Conservation (phyloP, 2,797 vertebrate genomes). For the Bucorvus abyssinicus region DNA sequence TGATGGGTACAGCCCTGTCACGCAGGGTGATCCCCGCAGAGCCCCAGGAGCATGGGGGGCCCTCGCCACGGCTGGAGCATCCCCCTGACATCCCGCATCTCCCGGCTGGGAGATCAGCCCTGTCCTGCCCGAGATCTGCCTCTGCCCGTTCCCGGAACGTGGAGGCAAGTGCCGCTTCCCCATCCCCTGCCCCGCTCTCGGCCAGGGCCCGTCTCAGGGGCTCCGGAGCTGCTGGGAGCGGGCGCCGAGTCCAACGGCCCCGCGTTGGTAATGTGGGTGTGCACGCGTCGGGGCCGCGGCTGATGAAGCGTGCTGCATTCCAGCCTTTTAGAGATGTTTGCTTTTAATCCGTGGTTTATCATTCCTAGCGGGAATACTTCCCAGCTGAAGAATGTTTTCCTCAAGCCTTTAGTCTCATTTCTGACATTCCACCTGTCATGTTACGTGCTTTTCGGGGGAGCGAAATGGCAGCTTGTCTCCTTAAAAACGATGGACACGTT, state of each 20-base stretch:
- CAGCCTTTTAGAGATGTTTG: not conserved
- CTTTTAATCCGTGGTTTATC: not conserved
- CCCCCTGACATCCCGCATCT: not conserved
- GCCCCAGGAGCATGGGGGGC: accelerated
- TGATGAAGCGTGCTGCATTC: not conserved
- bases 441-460: not conserved
- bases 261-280: not conserved
- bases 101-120: not conserved
- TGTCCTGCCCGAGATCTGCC: not conserved
- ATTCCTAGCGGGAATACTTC: not conserved
- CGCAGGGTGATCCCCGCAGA: not conserved
- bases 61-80: not conserved
- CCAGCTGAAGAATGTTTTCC: not conserved
- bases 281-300: accelerated
- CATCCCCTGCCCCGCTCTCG: not conserved
- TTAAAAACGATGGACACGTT: not conserved
- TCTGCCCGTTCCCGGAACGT: not conserved
- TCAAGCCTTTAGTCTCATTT: not conserved
- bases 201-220: accelerated
- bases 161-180: not conserved
- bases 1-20: not conserved
- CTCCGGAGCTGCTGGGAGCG: not conserved
- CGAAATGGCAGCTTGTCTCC: not conserved
- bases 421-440: not conserved
- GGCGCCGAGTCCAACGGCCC: accelerated